These are phyloP conservation scores for Papilio gigon DNA, from an alignment of 2,888 invertebrate genomes.

Conservation along the genomic window DNA sequence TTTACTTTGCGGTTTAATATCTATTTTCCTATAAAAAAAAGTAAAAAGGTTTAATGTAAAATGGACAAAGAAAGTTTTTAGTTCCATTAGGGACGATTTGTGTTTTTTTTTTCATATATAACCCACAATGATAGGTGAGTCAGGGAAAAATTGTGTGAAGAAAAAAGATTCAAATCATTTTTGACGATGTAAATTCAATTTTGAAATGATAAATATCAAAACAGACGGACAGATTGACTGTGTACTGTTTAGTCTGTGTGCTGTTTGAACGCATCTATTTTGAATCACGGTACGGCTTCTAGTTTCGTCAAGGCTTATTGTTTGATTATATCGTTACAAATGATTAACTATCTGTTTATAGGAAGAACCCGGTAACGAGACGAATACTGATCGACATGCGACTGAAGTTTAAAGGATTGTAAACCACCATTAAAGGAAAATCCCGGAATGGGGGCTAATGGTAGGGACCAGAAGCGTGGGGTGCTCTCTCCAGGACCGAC, in stretches of 20 bases:
- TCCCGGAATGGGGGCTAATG: no score
- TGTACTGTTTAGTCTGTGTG: conserved; percentile 68
- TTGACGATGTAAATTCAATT: conserved; percentile 23
- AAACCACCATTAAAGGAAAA: no score
- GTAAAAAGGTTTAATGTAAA: no score
- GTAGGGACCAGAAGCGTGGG: no score
- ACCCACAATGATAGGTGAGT: neutral
- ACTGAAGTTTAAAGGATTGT: no score
- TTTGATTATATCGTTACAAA: conserved; percentile 5
- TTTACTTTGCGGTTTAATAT: no score
- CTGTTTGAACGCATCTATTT: conserved; percentile 64
- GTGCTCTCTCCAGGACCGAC: no score
- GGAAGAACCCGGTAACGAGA: no score
- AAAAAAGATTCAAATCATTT: conserved; percentile 16
- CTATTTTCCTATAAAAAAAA: no score
- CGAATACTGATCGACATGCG: no score
- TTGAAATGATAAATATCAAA: conserved; percentile 48
- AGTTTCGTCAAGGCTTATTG: conserved; percentile 6
- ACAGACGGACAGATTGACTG: conserved; percentile 58
- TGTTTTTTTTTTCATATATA: neutral
- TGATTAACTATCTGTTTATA: neutral
- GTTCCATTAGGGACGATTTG: no score
- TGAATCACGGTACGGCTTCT: conserved; percentile 44
- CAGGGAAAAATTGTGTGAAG: neutral
- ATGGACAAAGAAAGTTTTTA: no score